A percentile compares a stretch with the other conserved stretches of the same genome.
Evolutionary conservation across 2,797 vertebrate genomes (phyloP).

Genomic region (Phrynocephalus guinanensis): DNA sequence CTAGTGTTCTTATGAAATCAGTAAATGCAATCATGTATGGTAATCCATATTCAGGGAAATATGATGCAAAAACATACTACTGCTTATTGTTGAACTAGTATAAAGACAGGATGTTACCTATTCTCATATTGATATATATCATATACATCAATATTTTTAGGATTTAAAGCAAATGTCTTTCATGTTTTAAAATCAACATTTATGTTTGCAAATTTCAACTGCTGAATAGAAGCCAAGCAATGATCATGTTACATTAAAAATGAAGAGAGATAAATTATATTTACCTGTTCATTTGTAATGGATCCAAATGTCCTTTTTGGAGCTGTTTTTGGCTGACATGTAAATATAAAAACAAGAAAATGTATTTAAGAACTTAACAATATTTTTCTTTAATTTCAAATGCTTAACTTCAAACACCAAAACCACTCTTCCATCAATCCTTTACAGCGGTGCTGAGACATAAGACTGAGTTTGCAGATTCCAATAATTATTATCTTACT

Average conservation of each 20-base stretch:
- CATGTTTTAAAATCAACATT: not conserved
- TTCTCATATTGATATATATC: not conserved
- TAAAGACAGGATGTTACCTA: not conserved
- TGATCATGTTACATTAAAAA: not conserved
- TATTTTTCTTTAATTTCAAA: not conserved
- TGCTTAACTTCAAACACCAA: not conserved
- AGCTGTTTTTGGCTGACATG: conserved; percentile 73
- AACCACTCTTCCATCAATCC: not conserved
- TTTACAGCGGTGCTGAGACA: not conserved
- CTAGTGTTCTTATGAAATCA: too few relatives aligned
- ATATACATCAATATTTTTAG: not conserved
- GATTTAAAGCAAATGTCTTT: not conserved
- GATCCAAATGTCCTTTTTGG: conserved; percentile 78
- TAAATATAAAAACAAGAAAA: conserved; percentile 65
- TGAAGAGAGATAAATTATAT: conserved; percentile 27
- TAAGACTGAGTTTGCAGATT: not conserved
- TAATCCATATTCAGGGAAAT: too few relatives aligned
- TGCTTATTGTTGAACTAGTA: not conserved
- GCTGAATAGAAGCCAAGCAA: not conserved
- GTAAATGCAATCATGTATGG: too few relatives aligned
- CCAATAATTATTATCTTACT: not conserved
- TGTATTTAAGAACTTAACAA: conserved; percentile 43
- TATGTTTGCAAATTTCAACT: not conserved
- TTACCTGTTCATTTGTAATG: conserved; percentile 77
- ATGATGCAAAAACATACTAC: not conserved